These are phyloP conservation scores for Toxonevra muliebris DNA, from an alignment of 2,888 invertebrate species.

Conservation along the genomic window DNA sequence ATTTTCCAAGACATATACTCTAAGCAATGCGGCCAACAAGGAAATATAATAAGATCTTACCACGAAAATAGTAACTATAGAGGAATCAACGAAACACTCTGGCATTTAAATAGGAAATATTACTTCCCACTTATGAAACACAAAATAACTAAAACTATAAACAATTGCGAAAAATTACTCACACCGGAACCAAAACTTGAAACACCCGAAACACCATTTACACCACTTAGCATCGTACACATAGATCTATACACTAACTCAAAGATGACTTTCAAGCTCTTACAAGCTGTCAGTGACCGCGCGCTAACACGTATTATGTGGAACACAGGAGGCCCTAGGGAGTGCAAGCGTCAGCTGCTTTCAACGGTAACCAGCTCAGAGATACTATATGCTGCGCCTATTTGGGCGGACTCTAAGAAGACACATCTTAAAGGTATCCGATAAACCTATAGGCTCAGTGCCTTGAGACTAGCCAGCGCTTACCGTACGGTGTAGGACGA, in stretches of 20 bases:
- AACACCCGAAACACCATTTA: background rate
- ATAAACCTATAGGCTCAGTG: too few relatives aligned
- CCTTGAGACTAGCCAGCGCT: too few relatives aligned
- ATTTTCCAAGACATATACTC: conserved; percentile 1
- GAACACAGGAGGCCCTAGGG: too few relatives aligned
- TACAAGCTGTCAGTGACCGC: too few relatives aligned
- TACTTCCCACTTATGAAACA: conserved; percentile 1
- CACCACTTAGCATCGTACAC: conserved; percentile 3
- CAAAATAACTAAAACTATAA: conserved; percentile 4
- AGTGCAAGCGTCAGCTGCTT: too few relatives aligned
- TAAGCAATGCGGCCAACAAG: background rate
- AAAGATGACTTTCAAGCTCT: too few relatives aligned
- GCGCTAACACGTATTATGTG: too few relatives aligned
- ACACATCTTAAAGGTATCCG: too few relatives aligned
- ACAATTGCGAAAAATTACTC: background rate
- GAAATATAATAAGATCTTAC: background rate
- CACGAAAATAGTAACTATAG: background rate
- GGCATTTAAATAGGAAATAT: background rate
- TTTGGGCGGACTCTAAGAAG: too few relatives aligned
- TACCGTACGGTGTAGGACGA: too few relatives aligned
- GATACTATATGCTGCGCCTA: too few relatives aligned
- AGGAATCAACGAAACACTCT: background rate
- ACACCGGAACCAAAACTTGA: background rate
- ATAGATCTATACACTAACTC: background rate
- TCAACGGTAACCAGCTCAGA: too few relatives aligned